phyloP scores from a whole-genome alignment of 2,888 invertebrate genomes.

The Zaprionus bogoriensis region DNA sequence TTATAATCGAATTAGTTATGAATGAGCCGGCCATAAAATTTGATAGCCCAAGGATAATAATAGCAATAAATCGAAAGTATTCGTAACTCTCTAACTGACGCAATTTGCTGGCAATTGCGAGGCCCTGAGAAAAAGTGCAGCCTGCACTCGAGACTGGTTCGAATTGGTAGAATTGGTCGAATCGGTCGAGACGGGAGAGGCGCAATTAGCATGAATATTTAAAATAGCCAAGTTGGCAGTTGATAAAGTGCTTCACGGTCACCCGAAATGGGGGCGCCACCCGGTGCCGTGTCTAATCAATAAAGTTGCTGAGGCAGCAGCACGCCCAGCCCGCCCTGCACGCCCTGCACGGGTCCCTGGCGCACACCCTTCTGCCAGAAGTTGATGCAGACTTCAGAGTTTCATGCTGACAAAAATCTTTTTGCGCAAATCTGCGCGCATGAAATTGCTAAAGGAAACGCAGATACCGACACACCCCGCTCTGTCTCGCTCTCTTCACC shows the following conservation, averaged over 20 bases:
- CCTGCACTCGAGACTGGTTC: conserved; percentile 2
- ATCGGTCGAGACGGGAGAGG: conserved; percentile 42
- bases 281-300: conserved; percentile 47
- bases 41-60: neutral
- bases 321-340: neutral
- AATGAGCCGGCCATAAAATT: neutral
- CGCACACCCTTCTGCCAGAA: conserved; percentile 2
- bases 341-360: neutral
- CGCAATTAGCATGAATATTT: conserved; percentile 73
- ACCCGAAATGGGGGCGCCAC: neutral
- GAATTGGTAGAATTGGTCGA: conserved; percentile 35
- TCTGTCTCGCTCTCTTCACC: too few species aligned
- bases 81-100: neutral
- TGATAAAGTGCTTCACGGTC: conserved; percentile 42
- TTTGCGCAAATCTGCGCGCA: conserved; percentile 47
- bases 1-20: neutral
- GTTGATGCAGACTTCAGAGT: conserved; percentile 54
- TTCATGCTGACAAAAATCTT: conserved; percentile 59
- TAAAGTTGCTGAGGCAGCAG: conserved; percentile 53
- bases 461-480: neutral
- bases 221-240: conserved; percentile 61
- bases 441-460: conserved; percentile 36
- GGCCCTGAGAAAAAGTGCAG: conserved; percentile 17
- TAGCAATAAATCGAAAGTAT: neutral
- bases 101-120: neutral